Base-by-base conservation (phyloP, 2,888 invertebrate genomes). In the Dolichopus griseipennis region DNA sequence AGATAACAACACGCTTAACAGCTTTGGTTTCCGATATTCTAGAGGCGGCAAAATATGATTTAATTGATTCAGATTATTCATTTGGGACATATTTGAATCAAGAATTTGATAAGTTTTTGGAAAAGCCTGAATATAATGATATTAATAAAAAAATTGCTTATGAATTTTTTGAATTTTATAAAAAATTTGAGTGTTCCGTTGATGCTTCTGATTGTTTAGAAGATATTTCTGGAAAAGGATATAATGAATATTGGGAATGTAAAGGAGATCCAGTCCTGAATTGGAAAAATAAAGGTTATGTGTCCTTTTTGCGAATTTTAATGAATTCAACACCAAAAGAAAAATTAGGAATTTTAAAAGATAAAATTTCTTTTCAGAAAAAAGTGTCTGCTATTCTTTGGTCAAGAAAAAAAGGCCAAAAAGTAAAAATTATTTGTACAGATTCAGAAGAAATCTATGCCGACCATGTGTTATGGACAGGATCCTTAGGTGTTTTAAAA, bases 241-340 rank as follows among this genome's bases (percentile, higher is more conserved):
- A 88, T 61, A 78, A 83, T 1, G 86, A 88, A 71, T 89, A 87
- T 75, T 83, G 86, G 85, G 80, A n/a, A n/a, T n/a, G n/a, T n/a
- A 27, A 88, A 10, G 93, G 93, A 0, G 87, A 91, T 75, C 80
- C 82, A 20, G 78, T 88, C 73, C 81, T 90, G 5, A 87, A 89
- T 75, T 94, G 92, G 93, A 90, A 88, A 73, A 85, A 86, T 67
- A n/a, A 83, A 70, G 92, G 92, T 1, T n/a, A 27, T 27, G n/a
- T n/a, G n/a, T 88, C 83, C 2, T 81, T 93, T 69, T 79, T 93
- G 65, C 85, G 89, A 73, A 75, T 92, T 65, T 81, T 93, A 70
- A 83, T 87, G 86, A 72, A 75, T 1, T 61, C 75, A 1, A 69
- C 72, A 12, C 67, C 70, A 0, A 34, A 71, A 0, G 69, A 73